Base-by-base conservation (phyloP, 2,113 vertebrate genomes). In the Paratilapia polleni region DNA sequence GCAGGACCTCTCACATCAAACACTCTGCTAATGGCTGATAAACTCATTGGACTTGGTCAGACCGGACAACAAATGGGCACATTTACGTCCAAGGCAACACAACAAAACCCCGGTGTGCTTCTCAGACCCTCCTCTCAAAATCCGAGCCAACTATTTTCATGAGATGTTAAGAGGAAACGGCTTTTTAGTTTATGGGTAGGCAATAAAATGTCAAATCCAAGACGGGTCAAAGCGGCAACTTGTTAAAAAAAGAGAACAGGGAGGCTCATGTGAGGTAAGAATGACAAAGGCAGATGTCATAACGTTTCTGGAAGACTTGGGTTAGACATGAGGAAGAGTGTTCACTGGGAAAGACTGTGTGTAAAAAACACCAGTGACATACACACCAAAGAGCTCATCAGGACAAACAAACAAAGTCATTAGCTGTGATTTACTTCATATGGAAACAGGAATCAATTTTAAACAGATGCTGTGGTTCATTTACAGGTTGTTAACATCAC, bases 1-100 rank as follows among this genome's bases (percentile, higher is more conserved):
- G 88, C 91, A 78, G 90, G 90, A 77, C 14, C 3, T 17, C 78
- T 43, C 78, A 86, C 92, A 93, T 94, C 91, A 94, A 94, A 95
- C 89, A 24, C 74, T 28, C 10, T 17, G 17, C 81, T 90, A 91
- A 94, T 90, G 85, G 88, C 82, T 56, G 89, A 93, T 87, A 89
- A 90, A 90, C 85, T 78, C 66, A 31, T 63, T 61, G 80, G 49
- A 84, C 43, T 89, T 17, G 87, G 82, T 43, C 82, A 56, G 60
- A 34, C 70, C 10, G 78, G 85, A 77, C 82, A 75, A 84, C 92
- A 89, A 92, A 92, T 82, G 78, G 80, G 49, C 56, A 43, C 5
- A 3, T 66, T 85, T 66, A 80, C 41, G 5, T 83, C 77, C 49
- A 24, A 79, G 80, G 75, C 77, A 77, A 81, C 64, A 8, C 19